Percentiles rank a stretch among this genome's conserved stretches.
Evolutionary conservation across 2,888 invertebrate species (phyloP).

Genomic region (Megaustenia siamemsis): DNA sequence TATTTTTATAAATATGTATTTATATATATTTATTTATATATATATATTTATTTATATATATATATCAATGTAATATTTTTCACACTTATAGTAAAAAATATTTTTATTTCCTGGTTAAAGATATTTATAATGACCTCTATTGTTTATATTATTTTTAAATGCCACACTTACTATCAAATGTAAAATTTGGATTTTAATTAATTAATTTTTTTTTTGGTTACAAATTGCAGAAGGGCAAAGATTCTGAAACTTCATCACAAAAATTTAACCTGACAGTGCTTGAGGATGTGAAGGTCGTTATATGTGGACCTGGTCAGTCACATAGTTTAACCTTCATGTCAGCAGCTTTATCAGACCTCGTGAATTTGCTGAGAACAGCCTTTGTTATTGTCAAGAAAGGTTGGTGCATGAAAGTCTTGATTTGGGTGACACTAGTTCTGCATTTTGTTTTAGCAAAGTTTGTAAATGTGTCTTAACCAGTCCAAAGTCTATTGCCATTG

Average conservation of each 20-base stretch:
- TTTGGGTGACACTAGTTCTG: too few relatives aligned
- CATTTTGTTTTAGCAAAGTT: too few relatives aligned
- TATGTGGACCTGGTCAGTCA: conserved; percentile 43
- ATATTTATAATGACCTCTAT: background rate
- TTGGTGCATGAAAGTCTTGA: background rate
- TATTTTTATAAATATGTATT: too few relatives aligned
- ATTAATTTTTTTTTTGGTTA: too few relatives aligned
- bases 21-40: too few relatives aligned
- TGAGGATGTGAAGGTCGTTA: conserved; percentile 43
- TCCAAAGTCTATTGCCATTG: too few relatives aligned
- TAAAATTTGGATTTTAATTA: background rate
- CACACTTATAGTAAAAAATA: too few relatives aligned
- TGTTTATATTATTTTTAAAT: background rate
- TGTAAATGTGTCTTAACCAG: too few relatives aligned
- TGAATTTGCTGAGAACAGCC: conserved; percentile 20
- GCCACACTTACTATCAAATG: background rate
- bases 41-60: too few relatives aligned
- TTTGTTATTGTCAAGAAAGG: conserved; percentile 43
- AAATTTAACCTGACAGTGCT: conserved; percentile 38
- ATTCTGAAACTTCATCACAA: conserved; percentile 16
- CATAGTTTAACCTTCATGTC: conserved; percentile 37
- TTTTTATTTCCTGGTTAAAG: background rate
- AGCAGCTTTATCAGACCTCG: conserved; percentile 46
- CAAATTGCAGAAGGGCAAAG: conserved; percentile 28
- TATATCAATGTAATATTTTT: too few relatives aligned